These are phyloP conservation scores for Rhyzopertha dominica DNA, from an alignment of 1,140 invertebrate species.

Conservation along the genomic window DNA sequence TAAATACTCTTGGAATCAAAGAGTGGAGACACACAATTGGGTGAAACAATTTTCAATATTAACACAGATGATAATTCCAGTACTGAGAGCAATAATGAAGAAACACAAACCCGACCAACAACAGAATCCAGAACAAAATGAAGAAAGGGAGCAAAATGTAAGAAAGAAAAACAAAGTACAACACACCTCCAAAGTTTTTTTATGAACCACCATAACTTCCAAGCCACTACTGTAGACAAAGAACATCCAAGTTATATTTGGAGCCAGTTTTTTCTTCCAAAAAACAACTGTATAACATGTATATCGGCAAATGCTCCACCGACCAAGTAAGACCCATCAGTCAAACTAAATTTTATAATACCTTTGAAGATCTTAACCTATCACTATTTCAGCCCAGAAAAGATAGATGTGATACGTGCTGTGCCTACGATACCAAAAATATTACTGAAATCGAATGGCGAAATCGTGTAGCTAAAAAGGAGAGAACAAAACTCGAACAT, in stretches of 20 bases:
- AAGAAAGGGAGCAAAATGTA: too few species aligned
- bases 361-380: slow-evolving; percentile 1
- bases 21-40: too few species aligned
- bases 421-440: slow-evolving; percentile 5
- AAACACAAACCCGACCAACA: too few species aligned
- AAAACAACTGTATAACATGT: background rate
- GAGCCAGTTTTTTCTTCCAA: background rate
- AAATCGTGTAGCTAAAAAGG: slow-evolving; percentile 26
- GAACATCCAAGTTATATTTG: slow-evolving; percentile 1
- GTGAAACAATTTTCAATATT: too few species aligned
- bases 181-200: too few species aligned
- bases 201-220: background rate
- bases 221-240: background rate
- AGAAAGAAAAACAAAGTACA: too few species aligned
- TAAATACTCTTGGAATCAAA: too few species aligned
- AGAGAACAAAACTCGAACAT: slow-evolving; percentile 25
- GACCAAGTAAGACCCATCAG: background rate
- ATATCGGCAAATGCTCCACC: background rate
- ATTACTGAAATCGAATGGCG: slow-evolving; percentile 16
- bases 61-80: too few species aligned
- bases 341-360: background rate
- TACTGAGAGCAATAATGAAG: too few species aligned
- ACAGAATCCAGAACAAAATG: too few species aligned
- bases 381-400: slow-evolving; percentile 1
- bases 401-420: slow-evolving; percentile 2